These are phyloP conservation scores for Sphaerophoria taeniata DNA, from an alignment of 2,888 invertebrate species.

Conservation along the genomic window DNA sequence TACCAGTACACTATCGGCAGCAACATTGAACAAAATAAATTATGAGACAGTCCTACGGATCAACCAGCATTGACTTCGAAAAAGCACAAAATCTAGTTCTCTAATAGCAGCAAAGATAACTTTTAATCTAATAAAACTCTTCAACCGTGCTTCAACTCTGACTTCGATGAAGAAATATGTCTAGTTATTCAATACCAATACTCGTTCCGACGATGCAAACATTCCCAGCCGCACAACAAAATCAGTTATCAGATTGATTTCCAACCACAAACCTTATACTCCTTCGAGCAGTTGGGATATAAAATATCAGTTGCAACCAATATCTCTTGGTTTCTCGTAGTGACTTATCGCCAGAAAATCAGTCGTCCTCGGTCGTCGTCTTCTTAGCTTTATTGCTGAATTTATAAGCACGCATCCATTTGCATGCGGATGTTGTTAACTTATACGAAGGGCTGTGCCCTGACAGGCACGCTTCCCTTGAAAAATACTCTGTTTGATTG, in stretches of 20 bases:
- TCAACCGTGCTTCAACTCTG: background rate
- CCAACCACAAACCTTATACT: background rate
- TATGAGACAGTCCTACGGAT: no score
- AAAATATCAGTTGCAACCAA: slow-evolving; percentile 14
- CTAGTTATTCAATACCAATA: slow-evolving; percentile 13
- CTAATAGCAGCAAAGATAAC: no score
- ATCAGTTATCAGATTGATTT: slow-evolving; percentile 3
- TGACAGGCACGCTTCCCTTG: slow-evolving; percentile 3
- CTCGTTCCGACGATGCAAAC: background rate
- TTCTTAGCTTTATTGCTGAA: slow-evolving; percentile 3
- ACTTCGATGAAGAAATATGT: background rate
- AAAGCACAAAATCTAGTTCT: no score
- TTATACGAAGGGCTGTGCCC: background rate
- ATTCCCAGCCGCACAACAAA: background rate
- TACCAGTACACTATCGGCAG: no score
- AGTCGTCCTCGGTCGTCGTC: background rate
- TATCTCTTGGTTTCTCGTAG: background rate
- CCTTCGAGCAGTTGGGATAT: background rate
- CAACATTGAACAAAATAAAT: no score
- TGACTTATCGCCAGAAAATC: slow-evolving; percentile 49
- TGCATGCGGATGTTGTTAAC: slow-evolving; percentile 30
- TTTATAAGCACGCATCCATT: slow-evolving; percentile 52
- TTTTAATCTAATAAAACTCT: no score
- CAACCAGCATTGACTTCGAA: no score
- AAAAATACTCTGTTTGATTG: background rate